phyloP scores from a whole-genome alignment of 2,113 vertebrate genomes.

The Neolamprologus hecqui region DNA sequence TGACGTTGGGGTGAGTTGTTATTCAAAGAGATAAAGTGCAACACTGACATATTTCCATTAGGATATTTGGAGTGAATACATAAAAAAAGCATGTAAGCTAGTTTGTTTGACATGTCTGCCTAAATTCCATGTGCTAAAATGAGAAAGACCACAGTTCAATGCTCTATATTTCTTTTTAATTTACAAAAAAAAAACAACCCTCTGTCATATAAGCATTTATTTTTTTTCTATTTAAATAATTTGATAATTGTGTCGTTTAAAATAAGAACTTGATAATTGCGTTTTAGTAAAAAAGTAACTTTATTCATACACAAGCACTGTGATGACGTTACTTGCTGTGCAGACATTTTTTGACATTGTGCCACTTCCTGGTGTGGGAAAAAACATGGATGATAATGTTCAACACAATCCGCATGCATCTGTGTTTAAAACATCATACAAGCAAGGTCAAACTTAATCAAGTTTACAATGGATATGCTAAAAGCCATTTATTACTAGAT shows the following conservation, averaged over 20 bases:
- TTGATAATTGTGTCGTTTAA: background rate
- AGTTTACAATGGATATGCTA: background rate
- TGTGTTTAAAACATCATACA: background rate
- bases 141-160: background rate
- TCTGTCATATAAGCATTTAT: background rate
- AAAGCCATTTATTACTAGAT: background rate
- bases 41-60: background rate
- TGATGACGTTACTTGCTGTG: background rate
- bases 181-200: fast-evolving
- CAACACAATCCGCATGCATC: background rate
- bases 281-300: background rate
- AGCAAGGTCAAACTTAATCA: background rate
- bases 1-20: background rate
- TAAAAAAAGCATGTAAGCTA: background rate
- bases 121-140: background rate
- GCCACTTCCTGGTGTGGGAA: background rate
- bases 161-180: background rate
- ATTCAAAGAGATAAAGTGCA: background rate
- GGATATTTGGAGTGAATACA: background rate
- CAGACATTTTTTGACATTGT: background rate
- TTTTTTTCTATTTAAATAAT: background rate
- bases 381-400: background rate
- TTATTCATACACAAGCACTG: background rate
- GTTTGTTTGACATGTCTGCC: background rate
- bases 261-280: background rate